These are phyloP conservation scores for Dermatophagoides farinae DNA, from an alignment of 1,140 invertebrate genomes.

Conservation along the genomic window DNA sequence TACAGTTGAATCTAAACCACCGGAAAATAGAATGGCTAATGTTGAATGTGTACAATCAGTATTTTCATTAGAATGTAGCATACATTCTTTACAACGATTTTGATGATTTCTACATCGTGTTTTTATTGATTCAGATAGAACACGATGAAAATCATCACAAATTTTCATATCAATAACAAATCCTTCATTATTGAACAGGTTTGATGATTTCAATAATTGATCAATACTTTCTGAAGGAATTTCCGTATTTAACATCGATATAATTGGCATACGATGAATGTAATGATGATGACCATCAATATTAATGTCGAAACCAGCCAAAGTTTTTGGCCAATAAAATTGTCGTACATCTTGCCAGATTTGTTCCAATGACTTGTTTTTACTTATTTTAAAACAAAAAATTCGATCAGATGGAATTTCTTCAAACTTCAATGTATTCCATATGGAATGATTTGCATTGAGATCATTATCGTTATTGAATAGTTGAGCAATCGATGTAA, in stretches of 20 bases:
- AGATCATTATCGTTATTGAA: neutral
- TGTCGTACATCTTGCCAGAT: neutral
- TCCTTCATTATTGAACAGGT: neutral
- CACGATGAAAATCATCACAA: conserved; percentile 30
- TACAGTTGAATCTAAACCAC: conserved; percentile 80
- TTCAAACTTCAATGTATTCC: conserved; percentile 21
- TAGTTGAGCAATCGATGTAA: neutral
- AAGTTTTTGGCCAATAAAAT: conserved; percentile 3
- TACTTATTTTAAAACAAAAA: conserved; percentile 36
- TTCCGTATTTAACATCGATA: neutral
- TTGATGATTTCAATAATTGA: neutral
- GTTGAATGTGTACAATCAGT: conserved; percentile 39
- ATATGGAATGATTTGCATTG: neutral
- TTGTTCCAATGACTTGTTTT: neutral
- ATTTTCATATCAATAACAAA: conserved; percentile 16
- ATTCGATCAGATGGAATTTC: conserved; percentile 54
- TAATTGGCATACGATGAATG: neutral
- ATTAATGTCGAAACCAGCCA: neutral
- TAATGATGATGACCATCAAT: neutral
- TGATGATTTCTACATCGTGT: conserved; percentile 40
- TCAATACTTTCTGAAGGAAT: conserved; percentile 9
- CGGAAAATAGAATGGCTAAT: conserved; percentile 74
- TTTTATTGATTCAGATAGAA: conserved; percentile 40
- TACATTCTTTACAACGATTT: conserved; percentile 37
- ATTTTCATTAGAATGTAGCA: neutral